A percentile compares a stretch with the other conserved stretches of the same genome.
Conservation (phyloP, 2,113 vertebrate species). For the Casuarius casuarius region DNA sequence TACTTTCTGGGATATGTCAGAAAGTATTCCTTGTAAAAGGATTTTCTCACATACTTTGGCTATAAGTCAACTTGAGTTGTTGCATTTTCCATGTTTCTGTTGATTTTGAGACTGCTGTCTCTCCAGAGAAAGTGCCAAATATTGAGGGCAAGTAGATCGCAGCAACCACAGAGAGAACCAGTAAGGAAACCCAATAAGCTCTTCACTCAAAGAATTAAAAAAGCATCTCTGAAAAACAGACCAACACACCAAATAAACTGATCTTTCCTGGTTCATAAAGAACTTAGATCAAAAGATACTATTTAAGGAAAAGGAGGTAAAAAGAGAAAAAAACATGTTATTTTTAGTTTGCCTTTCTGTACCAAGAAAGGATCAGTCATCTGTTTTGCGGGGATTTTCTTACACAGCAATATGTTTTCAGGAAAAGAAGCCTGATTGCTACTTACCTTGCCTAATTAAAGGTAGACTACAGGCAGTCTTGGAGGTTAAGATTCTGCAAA, state of each 20-base stretch:
- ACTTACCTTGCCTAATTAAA: background rate
- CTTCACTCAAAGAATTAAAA: background rate
- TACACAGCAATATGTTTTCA: background rate
- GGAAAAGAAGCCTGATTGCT: background rate
- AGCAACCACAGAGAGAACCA: background rate
- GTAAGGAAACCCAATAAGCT: background rate
- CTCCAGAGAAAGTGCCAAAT: background rate
- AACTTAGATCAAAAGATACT: background rate
- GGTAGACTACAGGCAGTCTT: background rate
- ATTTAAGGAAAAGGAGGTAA: background rate
- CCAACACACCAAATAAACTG: background rate
- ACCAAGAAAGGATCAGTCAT: background rate
- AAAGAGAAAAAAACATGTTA: background rate
- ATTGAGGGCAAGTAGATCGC: background rate
- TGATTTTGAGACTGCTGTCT: background rate
- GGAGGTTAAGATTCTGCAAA: background rate
- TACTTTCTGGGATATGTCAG: background rate
- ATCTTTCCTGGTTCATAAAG: background rate
- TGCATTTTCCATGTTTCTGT: background rate
- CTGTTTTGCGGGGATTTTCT: conserved; percentile 19
- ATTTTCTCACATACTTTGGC: background rate
- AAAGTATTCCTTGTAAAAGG: background rate
- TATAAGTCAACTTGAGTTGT: background rate
- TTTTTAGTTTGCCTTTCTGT: background rate
- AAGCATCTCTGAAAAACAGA: background rate